These are phyloP conservation scores for Syrista parreyssii DNA, from an alignment of 2,888 invertebrate genomes.

Conservation along the genomic window DNA sequence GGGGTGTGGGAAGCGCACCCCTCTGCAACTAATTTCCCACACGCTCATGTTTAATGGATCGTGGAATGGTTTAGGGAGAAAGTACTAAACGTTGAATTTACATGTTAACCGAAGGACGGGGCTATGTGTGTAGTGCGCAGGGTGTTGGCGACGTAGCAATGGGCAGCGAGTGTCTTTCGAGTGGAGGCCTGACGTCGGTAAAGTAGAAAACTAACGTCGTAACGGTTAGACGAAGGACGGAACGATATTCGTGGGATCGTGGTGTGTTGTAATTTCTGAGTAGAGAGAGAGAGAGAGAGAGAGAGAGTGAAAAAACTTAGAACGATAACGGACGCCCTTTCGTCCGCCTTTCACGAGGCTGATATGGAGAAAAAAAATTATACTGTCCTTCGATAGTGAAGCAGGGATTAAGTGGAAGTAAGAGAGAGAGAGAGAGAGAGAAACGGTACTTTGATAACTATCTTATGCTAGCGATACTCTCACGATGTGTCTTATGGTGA, in stretches of 20 bases:
- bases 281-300: background rate
- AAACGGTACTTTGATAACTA: background rate
- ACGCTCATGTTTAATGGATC: slow-evolving; percentile 24
- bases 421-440: background rate
- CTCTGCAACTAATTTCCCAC: slow-evolving; percentile 44
- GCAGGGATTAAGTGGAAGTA: background rate
- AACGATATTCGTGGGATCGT: background rate
- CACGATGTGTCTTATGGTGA: background rate
- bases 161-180: slow-evolving; percentile 24
- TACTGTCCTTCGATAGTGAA: background rate
- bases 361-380: background rate
- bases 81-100: slow-evolving; percentile 13
- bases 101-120: slow-evolving; percentile 11
- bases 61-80: background rate
- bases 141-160: slow-evolving; percentile 57
- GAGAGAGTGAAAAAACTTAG: no score
- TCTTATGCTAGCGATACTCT: background rate
- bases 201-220: background rate
- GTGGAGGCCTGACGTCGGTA: background rate
- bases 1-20: slow-evolving; percentile 25
- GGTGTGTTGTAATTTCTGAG: background rate
- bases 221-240: background rate
- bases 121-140: slow-evolving; percentile 18
- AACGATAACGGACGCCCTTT: no score
- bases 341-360: background rate